phyloP scores from a whole-genome alignment of 2,888 invertebrate species.

The Pristionchus exspectatus region DNA sequence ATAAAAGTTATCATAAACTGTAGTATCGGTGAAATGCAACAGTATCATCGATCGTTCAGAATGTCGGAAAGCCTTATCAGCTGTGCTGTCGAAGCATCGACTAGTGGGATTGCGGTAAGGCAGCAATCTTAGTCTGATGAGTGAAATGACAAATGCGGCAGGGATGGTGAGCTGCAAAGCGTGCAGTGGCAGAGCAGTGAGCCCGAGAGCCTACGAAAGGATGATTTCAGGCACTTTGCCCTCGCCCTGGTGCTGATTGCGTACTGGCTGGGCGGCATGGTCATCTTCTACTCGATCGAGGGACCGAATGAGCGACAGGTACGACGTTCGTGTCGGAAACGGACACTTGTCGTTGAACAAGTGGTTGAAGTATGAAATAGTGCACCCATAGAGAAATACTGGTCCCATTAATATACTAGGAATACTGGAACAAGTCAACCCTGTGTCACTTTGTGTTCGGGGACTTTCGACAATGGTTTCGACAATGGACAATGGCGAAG shows the following conservation, averaged over 20 bases:
- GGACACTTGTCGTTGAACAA: no score
- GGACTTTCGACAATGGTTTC: no score
- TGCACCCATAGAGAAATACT: no score
- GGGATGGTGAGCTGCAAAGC: no score
- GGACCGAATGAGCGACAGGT: conserved; percentile 10
- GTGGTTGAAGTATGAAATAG: no score
- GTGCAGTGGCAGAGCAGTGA: neutral
- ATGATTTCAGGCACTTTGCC: neutral
- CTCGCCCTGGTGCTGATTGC: neutral
- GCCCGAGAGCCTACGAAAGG: neutral
- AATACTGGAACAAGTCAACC: no score
- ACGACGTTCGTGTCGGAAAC: neutral
- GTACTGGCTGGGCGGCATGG: conserved; percentile 9
- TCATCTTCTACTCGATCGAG: neutral
- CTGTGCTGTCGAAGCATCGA: neutral
- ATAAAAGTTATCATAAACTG: no score
- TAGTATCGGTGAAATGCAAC: no score
- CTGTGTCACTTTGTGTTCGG: no score
- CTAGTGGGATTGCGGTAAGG: neutral
- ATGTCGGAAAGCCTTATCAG: no score
- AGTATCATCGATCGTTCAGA: neutral
- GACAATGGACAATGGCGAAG: no score
- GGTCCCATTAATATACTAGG: neutral
- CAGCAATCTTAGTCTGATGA: neutral
- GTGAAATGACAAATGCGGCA: neutral